phyloP scores from a whole-genome alignment of 2,113 vertebrate genomes.

The Myodes glareolus region DNA sequence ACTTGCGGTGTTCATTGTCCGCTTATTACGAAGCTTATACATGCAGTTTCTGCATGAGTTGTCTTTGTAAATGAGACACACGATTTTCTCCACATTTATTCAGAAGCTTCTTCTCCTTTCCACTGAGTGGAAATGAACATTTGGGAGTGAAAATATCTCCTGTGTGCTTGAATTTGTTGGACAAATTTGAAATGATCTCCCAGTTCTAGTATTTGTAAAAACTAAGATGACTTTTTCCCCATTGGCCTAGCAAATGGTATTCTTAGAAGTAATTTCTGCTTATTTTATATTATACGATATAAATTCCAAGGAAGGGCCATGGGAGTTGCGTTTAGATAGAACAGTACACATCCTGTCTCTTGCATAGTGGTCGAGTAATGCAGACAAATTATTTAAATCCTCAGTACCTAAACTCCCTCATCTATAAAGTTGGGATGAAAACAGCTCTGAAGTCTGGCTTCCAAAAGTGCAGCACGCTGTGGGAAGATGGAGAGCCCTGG shows the following conservation, averaged over 20 bases:
- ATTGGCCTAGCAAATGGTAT: constrained; percentile 22
- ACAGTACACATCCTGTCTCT: background rate
- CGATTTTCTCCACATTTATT: constrained; percentile 57
- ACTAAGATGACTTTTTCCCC: background rate
- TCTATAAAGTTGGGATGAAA: background rate
- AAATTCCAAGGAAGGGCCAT: background rate
- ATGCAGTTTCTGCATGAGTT: constrained; percentile 53
- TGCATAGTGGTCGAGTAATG: background rate
- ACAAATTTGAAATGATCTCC: constrained; percentile 45
- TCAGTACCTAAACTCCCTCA: background rate
- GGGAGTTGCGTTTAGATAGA: background rate
- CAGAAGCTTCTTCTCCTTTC: constrained; percentile 55
- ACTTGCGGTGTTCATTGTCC: constrained; percentile 47
- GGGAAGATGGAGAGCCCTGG: background rate
- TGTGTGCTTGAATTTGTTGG: constrained; percentile 5
- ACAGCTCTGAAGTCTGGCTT: constrained; percentile 9
- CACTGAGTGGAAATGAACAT: background rate
- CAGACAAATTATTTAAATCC: constrained; percentile 15
- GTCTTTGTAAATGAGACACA: constrained; percentile 54
- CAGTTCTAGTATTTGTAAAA: constrained; percentile 41
- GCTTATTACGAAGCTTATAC: background rate
- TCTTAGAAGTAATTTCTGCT: background rate
- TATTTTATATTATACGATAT: background rate
- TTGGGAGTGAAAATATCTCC: background rate
- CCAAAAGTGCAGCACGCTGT: background rate